Conservation (phyloP, 2,888 invertebrate species). For the Teleiodes luculella region DNA sequence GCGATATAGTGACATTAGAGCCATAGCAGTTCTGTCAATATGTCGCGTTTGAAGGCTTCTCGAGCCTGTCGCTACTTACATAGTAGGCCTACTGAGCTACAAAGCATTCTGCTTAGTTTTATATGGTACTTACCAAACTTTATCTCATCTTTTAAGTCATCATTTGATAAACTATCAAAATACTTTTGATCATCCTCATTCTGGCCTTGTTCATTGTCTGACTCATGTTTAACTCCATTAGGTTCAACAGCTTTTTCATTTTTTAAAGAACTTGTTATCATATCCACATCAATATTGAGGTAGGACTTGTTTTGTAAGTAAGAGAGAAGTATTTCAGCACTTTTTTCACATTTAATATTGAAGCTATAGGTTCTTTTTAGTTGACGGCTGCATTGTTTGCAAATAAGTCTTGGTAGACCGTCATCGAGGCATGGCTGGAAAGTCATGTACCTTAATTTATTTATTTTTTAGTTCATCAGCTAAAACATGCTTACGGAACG, state of each 20-base stretch:
- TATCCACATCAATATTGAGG: not conserved
- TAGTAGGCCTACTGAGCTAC: not conserved
- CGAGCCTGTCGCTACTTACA: too few relatives aligned
- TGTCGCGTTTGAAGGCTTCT: too few relatives aligned
- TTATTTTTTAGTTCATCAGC: too few relatives aligned
- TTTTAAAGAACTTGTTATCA: not conserved
- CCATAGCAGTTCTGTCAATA: too few relatives aligned
- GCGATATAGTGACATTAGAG: too few relatives aligned
- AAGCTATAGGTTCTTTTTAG: conserved; percentile 59
- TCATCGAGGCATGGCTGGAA: conserved; percentile 54
- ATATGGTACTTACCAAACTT: conserved; percentile 42
- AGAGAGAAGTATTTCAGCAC: conserved; percentile 47
- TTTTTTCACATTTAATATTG: conserved; percentile 55
- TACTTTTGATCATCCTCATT: not conserved
- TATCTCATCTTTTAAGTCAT: conserved; percentile 28
- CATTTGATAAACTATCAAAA: not conserved
- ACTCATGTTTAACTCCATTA: not conserved
- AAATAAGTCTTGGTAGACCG: conserved; percentile 58
- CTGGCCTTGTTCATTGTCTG: not conserved
- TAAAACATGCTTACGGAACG: too few relatives aligned
- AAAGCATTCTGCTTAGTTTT: not conserved
- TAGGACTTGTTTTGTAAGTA: conserved; percentile 29
- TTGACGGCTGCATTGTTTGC: conserved; percentile 60
- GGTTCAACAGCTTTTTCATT: not conserved
- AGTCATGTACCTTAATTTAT: not conserved